Evolutionary conservation across 2,888 invertebrate genomes (phyloP).

Genomic region (Sphecodes monilicornis): DNA sequence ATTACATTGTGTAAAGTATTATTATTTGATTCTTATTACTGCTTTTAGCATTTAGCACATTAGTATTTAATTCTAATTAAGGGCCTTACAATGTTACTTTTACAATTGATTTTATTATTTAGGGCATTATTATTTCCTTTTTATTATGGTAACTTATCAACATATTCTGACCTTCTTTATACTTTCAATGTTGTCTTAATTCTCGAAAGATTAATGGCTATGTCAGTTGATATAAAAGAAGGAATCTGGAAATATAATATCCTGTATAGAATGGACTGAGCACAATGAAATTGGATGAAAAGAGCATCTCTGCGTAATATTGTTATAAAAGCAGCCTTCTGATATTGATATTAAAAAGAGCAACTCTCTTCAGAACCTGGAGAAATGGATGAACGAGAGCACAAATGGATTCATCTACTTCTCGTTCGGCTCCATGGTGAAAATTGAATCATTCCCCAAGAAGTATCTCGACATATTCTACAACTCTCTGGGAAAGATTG

Average conservation of each 20-base stretch:
- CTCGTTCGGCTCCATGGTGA: slow-evolving; percentile 80
- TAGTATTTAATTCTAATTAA: too few relatives aligned
- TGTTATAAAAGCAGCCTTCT: not conserved
- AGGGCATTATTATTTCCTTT: not conserved
- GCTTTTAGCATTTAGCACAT: too few relatives aligned
- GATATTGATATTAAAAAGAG: not conserved
- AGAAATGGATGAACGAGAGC: slow-evolving; percentile 80
- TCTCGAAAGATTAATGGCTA: not conserved
- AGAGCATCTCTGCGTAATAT: not conserved
- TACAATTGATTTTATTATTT: not conserved
- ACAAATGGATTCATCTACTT: slow-evolving; percentile 80
- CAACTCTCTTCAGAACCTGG: slow-evolving; percentile 71
- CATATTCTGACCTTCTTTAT: not conserved
- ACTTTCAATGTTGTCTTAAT: not conserved
- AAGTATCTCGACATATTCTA: slow-evolving; percentile 72
- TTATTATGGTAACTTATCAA: too few relatives aligned
- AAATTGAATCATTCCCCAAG: slow-evolving; percentile 76
- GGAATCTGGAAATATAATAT: not conserved
- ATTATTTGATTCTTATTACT: too few relatives aligned
- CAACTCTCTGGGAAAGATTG: slow-evolving; percentile 73
- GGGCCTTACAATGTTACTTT: too few relatives aligned
- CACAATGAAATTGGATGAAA: not conserved
- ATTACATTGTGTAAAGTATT: too few relatives aligned
- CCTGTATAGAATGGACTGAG: not conserved
- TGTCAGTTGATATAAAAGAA: not conserved